These are phyloP conservation scores for Drosophila burlai DNA, from an alignment of 1,140 invertebrate species.

Conservation along the genomic window DNA sequence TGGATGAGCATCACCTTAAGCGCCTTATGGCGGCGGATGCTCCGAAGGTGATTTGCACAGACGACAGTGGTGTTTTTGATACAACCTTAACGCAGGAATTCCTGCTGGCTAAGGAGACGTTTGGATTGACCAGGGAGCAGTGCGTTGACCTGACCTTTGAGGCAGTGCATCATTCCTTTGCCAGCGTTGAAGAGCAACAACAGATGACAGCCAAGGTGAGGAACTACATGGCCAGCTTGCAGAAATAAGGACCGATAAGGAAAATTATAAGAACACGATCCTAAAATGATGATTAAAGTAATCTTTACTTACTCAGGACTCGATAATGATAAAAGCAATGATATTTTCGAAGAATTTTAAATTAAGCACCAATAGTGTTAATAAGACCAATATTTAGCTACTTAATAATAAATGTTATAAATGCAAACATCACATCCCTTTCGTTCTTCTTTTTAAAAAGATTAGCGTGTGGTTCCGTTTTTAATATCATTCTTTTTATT, in stretches of 20 bases:
- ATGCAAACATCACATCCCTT: too few species aligned
- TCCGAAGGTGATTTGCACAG: slow-evolving; percentile 90
- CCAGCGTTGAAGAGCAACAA: slow-evolving; percentile 18
- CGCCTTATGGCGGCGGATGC: slow-evolving; percentile 87
- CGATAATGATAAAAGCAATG: neutral
- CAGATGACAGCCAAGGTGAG: slow-evolving; percentile 81
- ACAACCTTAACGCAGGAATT: slow-evolving; percentile 92
- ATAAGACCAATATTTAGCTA: neutral
- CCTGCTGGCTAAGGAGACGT: slow-evolving; percentile 84
- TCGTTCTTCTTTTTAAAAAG: neutral
- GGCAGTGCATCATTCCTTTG: slow-evolving; percentile 56
- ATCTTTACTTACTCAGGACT: too few species aligned
- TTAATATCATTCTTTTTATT: slow-evolving; percentile 63
- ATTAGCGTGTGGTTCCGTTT: slow-evolving; percentile 11
- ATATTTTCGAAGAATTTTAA: neutral
- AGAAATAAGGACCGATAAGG: neutral
- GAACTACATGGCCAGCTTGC: neutral
- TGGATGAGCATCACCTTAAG: slow-evolving; percentile 89
- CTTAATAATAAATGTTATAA: neutral
- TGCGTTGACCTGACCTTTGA: slow-evolving; percentile 58
- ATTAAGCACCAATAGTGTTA: neutral
- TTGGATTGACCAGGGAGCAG: slow-evolving; percentile 37
- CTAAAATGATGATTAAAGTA: neutral
- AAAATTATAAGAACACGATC: too few species aligned
- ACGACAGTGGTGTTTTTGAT: slow-evolving; percentile 94